A percentile compares a stretch with the other conserved stretches of the same genome.
Evolutionary conservation across 2,888 invertebrate genomes (phyloP).

Genomic region (Apodemia mormo): DNA sequence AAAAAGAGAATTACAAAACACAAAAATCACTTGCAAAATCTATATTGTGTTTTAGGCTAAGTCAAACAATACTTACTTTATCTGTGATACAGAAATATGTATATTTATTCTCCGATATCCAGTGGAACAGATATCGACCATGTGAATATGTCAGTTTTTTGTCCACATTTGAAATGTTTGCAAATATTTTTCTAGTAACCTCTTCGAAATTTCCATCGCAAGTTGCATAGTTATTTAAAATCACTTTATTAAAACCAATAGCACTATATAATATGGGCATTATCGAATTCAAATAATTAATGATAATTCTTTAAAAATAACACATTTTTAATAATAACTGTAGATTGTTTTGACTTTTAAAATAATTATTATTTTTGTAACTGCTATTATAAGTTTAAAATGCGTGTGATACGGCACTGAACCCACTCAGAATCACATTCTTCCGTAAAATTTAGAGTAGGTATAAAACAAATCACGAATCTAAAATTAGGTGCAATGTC

Average conservation of each 20-base stretch:
- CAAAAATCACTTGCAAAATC: too few species aligned
- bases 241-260: constrained; percentile 88
- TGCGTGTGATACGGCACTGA: constrained; percentile 15
- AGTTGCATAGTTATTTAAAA: constrained; percentile 92
- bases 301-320: constrained; percentile 1
- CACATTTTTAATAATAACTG: constrained; percentile 15
- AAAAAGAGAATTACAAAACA: too few species aligned
- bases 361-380: not conserved
- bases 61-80: constrained; percentile 84
- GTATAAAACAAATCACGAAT: constrained; percentile 49
- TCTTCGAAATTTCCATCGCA: constrained; percentile 97
- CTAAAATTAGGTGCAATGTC: constrained; percentile 54
- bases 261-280: constrained; percentile 97
- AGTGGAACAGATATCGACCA: constrained; percentile 86
- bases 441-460: constrained; percentile 33
- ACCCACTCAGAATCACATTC: constrained; percentile 32
- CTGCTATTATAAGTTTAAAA: not conserved
- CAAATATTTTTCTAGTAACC: constrained; percentile 92
- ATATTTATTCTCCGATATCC: constrained; percentile 89
- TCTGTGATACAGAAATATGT: constrained; percentile 97
- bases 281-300: constrained; percentile 31
- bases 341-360: not conserved
- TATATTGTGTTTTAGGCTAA: too few species aligned
- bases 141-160: constrained; percentile 94
- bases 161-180: constrained; percentile 88